These are phyloP conservation scores for Drosophila melanica DNA, from an alignment of 1,140 invertebrate species.

Conservation along the genomic window DNA sequence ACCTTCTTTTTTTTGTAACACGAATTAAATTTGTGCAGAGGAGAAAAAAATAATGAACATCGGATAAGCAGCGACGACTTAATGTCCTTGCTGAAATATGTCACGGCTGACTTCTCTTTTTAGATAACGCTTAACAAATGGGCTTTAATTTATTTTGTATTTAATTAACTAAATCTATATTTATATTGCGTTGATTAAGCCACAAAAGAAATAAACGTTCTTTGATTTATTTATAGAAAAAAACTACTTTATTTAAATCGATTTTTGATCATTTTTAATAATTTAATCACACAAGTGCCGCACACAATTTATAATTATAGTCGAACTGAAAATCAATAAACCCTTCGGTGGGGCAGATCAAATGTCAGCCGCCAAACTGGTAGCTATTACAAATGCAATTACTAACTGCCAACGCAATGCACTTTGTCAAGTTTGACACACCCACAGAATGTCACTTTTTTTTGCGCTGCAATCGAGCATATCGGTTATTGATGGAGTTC, in stretches of 20 bases:
- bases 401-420: slow-evolving; percentile 25
- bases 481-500: slow-evolving; percentile 67
- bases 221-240: neutral
- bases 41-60: slow-evolving; percentile 20
- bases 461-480: slow-evolving; percentile 12
- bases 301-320: neutral
- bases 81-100: slow-evolving; percentile 21
- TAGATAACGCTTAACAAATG: slow-evolving; percentile 17
- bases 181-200: neutral
- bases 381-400: slow-evolving; percentile 39
- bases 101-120: neutral
- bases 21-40: slow-evolving; percentile 10
- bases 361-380: neutral
- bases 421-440: slow-evolving; percentile 15
- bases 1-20: neutral
- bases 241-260: too few species aligned
- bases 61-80: slow-evolving; percentile 18
- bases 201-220: neutral
- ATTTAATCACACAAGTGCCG: too few species aligned
- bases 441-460: slow-evolving; percentile 33
- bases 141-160: slow-evolving; percentile 1
- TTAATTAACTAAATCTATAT: neutral
- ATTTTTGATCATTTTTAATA: too few species aligned
- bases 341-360: neutral
- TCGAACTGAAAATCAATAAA: neutral